Evolutionary conservation across 1,140 invertebrate species (phyloP).

Genomic region (Metaphire vulgaris): DNA sequence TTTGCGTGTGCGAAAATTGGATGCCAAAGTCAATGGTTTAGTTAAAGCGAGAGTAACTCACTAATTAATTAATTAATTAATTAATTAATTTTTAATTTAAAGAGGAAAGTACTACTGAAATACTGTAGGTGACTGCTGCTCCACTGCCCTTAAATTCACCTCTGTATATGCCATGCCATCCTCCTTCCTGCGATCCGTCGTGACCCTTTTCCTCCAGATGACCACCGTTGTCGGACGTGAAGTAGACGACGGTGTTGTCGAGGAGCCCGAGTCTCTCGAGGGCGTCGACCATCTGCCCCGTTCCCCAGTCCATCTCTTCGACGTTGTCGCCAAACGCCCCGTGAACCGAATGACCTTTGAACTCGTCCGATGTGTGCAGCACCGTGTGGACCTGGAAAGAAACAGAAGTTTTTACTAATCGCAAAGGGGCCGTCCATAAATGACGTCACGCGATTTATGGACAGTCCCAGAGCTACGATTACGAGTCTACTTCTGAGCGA

Average conservation of each 20-base stretch:
- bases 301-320: slow-evolving; percentile 44
- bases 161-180: slow-evolving; percentile 49
- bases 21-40: no score
- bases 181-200: slow-evolving; percentile 45
- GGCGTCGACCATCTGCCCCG: slow-evolving; percentile 43
- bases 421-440: no score
- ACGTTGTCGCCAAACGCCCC: slow-evolving; percentile 48
- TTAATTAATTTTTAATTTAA: background rate
- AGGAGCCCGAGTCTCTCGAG: slow-evolving; percentile 33
- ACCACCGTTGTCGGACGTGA: slow-evolving; percentile 54
- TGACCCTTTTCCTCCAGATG: slow-evolving; percentile 46
- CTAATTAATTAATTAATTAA: background rate
- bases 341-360: slow-evolving; percentile 12
- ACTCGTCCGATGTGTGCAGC: slow-evolving; percentile 21
- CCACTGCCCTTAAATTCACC: slow-evolving; percentile 28
- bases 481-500: background rate
- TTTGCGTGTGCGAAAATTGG: no score
- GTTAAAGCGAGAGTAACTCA: background rate
- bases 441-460: no score
- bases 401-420: background rate
- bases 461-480: no score
- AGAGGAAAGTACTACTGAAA: background rate
- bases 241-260: slow-evolving; percentile 50
- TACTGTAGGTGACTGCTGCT: background rate
- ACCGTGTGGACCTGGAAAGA: slow-evolving; percentile 18